Conservation (phyloP, 35 echinoderm and acorn worm species). For the Anneissia japonica region DNA sequence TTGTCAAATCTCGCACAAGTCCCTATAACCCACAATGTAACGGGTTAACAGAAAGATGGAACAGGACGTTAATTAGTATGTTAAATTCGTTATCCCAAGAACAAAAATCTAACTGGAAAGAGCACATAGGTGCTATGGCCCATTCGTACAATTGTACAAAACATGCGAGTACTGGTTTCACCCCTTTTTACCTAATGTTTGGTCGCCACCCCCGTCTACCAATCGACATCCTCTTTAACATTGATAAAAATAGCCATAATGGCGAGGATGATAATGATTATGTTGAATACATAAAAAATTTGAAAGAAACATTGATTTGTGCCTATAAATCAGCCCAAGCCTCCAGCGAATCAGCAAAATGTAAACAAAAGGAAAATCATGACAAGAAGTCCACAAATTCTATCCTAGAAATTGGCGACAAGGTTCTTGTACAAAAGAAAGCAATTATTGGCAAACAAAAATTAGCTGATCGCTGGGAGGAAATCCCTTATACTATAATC, state of each 20-base stretch:
- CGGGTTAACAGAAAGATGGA: no score
- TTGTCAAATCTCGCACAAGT: not conserved
- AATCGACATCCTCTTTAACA: no score
- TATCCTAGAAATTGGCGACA: not conserved
- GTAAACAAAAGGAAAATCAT: not conserved
- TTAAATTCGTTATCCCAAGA: no score
- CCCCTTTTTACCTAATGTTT: conserved; percentile 56
- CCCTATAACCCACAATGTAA: no score
- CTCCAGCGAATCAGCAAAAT: not conserved
- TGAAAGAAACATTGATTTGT: no score
- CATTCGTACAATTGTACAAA: conserved; percentile 40
- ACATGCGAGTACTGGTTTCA: conserved; percentile 15
- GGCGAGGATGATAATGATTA: no score
- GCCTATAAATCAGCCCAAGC: not conserved
- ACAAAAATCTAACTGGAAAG: no score
- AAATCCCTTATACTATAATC: not conserved
- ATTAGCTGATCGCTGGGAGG: conserved; percentile 4
- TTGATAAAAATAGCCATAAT: no score
- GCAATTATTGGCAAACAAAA: conserved; percentile 11
- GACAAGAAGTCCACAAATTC: not conserved
- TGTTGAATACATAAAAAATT: no score
- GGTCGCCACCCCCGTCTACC: conserved; percentile 28
- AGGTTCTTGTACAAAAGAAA: not conserved
- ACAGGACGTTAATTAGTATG: no score
- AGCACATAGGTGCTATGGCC: conserved; percentile 5